These are phyloP conservation scores for Halcyon senegalensis DNA, from an alignment of 2,113 vertebrate species.

Conservation along the genomic window DNA sequence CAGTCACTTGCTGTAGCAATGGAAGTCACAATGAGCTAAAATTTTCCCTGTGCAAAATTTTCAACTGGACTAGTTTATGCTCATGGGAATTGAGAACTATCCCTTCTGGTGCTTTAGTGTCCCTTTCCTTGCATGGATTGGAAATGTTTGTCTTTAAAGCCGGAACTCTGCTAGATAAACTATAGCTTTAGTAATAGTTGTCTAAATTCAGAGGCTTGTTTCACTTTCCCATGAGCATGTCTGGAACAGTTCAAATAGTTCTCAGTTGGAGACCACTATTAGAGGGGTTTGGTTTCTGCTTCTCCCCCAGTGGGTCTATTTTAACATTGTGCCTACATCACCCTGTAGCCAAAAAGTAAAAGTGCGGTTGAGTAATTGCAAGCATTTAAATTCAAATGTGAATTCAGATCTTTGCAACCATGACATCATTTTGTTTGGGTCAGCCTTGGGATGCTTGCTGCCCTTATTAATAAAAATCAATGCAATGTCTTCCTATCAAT, in stretches of 20 bases:
- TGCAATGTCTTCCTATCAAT: conserved; percentile 3
- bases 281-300: not conserved
- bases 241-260: not conserved
- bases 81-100: not conserved
- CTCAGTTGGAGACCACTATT: not conserved
- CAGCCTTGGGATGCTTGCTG: not conserved
- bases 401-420: not conserved
- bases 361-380: not conserved
- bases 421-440: not conserved
- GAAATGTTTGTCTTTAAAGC: not conserved
- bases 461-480: not conserved
- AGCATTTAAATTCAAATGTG: not conserved
- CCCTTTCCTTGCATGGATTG: not conserved
- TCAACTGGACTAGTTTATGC: not conserved
- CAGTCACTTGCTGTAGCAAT: not conserved
- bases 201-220: not conserved
- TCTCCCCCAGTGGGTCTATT: not conserved
- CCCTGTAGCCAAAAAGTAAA: not conserved
- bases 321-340: not conserved
- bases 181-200: not conserved
- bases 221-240: not conserved
- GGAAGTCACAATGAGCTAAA: conserved; percentile 31
- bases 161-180: not conserved
- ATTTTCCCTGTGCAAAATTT: conserved; percentile 1
- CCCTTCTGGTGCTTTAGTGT: not conserved